Conservation (phyloP, 1,140 invertebrate species). For the Aphelenchoides fujianensis region DNA sequence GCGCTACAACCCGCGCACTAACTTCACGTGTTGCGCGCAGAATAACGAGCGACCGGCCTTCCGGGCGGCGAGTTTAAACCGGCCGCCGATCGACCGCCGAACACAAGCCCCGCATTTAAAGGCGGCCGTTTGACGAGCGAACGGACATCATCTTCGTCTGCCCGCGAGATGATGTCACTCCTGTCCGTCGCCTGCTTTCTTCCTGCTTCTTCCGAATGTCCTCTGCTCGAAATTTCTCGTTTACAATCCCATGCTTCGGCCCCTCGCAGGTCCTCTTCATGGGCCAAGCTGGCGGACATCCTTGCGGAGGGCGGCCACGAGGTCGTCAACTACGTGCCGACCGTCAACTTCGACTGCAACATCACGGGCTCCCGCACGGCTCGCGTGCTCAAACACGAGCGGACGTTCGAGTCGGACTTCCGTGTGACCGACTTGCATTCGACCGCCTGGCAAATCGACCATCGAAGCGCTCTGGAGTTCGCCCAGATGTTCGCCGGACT, state of each 20-base stretch:
- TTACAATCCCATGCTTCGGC: slow-evolving; percentile 18
- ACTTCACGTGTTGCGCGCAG: too few relatives aligned
- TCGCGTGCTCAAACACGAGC: background rate
- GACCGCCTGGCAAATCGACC: background rate
- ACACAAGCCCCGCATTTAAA: background rate
- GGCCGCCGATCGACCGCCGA: background rate
- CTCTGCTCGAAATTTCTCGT: slow-evolving; percentile 14
- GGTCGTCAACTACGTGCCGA: slow-evolving; percentile 1
- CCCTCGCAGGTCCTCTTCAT: slow-evolving; percentile 9
- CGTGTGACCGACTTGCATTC: background rate
- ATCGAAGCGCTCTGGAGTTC: background rate
- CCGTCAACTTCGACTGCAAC: background rate
- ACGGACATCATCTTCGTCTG: background rate
- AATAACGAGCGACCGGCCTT: too few relatives aligned
- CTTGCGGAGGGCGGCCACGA: slow-evolving; percentile 22
- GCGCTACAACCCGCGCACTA: too few relatives aligned
- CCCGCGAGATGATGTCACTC: background rate
- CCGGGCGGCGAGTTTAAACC: background rate
- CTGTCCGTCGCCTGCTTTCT: background rate
- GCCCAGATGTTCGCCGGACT: background rate
- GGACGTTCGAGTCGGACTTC: background rate
- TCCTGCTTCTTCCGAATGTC: slow-evolving; percentile 9
- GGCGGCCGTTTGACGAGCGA: background rate
- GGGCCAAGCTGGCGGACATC: slow-evolving; percentile 10
- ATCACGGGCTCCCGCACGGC: background rate